Evolutionary conservation across 2,888 invertebrate species (phyloP), one percentile per base, ranked within the genome.

Genomic region (Pseudococcus jackbeardsleyi): DNA sequence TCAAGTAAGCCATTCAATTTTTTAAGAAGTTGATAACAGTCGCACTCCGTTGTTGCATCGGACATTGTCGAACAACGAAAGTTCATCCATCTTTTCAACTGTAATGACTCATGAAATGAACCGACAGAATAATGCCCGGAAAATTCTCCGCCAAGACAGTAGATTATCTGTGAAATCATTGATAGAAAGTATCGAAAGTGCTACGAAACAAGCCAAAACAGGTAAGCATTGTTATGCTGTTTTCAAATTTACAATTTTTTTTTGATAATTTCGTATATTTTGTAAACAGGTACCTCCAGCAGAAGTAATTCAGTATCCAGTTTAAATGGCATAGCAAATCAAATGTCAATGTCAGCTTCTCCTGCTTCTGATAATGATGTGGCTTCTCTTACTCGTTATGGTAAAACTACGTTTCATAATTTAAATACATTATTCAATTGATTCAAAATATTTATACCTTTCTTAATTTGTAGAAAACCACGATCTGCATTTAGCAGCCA

Each of bases 131-230:
- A 89, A 79, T 87, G 88, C 86, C 82, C 87, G 89, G 22, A 90
- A 89, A 79, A 91, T 93, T 88, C 91, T 92, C 50, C 92, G 93
- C 0, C 95, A 95, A 91, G 96, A 96, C 91, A 96, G 96, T 39
- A 93, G 96, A 50, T 93, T 97, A 85, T 97, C 97, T 0, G 98
- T 98, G 11, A 97, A 97, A 91, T 96, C 96, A 86, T 93, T 98
- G 48, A 97, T 98, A 89, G 97, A 97, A 91, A 96, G 96, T 90
- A 97, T 98, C 89, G 98, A 98, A 92, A 97, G 95, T 91, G 95
- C 95, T 26, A 95, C 95, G 64, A 96, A 96, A 91, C 95, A 95
- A 90, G 95, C 95, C 84, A 94, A 94, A 92, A 90, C 93, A 92
- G 91, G 94, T 90, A 92, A 92, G 93, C 92, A 92, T 89, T 59